phyloP scores from a whole-genome alignment of 2,113 vertebrate genomes.

The Chaetodon trifascialis region DNA sequence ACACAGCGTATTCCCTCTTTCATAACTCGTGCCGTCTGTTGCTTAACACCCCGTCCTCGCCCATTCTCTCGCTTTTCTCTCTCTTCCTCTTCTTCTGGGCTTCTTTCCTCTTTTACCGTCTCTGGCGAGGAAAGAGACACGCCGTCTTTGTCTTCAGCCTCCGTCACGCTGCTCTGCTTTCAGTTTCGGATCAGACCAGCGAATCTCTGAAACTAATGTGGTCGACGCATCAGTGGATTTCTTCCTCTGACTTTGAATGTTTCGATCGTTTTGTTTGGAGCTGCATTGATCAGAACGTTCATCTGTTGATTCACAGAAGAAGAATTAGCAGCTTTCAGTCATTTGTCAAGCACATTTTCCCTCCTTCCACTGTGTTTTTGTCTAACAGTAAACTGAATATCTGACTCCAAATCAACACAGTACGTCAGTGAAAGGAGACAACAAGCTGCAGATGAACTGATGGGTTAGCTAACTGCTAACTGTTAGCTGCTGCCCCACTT shows the following conservation, averaged over 20 bases:
- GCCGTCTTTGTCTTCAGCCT: background rate
- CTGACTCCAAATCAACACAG: background rate
- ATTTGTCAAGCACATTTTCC: background rate
- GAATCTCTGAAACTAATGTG: background rate
- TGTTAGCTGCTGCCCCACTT: background rate
- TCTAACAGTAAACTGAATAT: background rate
- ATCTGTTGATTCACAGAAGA: background rate
- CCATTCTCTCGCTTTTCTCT: background rate
- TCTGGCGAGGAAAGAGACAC: background rate
- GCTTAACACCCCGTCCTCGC: background rate
- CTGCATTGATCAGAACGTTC: background rate
- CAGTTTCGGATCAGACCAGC: constrained; percentile 19
- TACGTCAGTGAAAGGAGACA: background rate
- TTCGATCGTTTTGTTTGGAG: background rate
- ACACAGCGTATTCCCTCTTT: constrained; percentile 5
- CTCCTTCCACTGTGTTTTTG: background rate
- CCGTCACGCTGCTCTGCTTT: background rate
- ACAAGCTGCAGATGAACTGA: background rate
- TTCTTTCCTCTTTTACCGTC: constrained; percentile 56
- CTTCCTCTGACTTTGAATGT: background rate
- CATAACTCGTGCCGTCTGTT: constrained; percentile 36
- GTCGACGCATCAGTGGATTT: background rate
- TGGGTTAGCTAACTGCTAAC: too few species aligned
- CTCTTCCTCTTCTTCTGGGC: constrained; percentile 56
- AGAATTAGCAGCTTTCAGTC: background rate